phyloP scores from a whole-genome alignment of 2,797 vertebrate species.

The Bradypodion ventrale region DNA sequence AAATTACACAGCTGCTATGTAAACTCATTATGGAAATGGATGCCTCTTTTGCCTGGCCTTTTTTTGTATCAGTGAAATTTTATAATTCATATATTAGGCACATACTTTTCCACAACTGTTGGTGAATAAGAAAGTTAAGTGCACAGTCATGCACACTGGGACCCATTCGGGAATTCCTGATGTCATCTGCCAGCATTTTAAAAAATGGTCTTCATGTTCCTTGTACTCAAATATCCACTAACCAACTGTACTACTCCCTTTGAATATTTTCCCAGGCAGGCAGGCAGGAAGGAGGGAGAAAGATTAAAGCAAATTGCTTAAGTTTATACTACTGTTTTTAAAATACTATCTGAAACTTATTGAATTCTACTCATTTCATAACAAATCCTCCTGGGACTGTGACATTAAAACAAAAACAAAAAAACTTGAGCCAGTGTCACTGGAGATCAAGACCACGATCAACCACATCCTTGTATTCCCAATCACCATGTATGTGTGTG shows the following conservation, averaged over 20 bases:
- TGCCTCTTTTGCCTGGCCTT: constrained; percentile 28
- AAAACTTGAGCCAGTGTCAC: too few relatives aligned
- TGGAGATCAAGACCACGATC: too few relatives aligned
- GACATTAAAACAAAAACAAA: not conserved
- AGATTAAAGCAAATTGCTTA: not conserved
- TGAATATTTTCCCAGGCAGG: not conserved
- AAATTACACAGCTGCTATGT: constrained; percentile 15
- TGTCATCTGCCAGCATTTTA: rapidly evolving
- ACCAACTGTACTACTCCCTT: constrained; percentile 4
- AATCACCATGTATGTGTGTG: too few relatives aligned
- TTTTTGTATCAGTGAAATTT: not conserved
- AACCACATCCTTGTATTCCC: too few relatives aligned
- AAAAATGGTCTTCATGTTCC: constrained; percentile 10
- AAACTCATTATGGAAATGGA: constrained; percentile 31
- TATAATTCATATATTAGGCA: constrained; percentile 35
- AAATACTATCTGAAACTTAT: not conserved
- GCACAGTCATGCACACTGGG: not conserved
- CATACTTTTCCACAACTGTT: constrained; percentile 3
- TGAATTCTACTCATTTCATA: not conserved
- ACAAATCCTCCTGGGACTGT: not conserved
- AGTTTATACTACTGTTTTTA: constrained; percentile 18
- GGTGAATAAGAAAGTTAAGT: not conserved
- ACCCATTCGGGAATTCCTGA: not conserved
- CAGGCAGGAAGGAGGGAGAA: rapidly evolving
- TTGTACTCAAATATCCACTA: constrained; percentile 5